phyloP scores from a whole-genome alignment of 1,140 invertebrate species.

The Archivesica marissinica region DNA sequence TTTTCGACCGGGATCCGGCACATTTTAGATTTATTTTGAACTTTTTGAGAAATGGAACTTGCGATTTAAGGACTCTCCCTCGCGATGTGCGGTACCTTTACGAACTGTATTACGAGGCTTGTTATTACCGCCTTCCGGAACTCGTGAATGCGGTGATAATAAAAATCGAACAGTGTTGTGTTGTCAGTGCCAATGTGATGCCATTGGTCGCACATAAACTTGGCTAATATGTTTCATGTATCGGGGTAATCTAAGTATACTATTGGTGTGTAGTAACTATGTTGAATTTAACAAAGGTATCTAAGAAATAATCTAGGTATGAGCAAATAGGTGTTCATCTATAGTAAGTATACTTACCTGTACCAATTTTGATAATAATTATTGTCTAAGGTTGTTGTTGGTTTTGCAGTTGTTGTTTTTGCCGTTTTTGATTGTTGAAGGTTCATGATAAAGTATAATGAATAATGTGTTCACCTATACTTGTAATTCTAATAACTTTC shows the following conservation, averaged over 20 bases:
- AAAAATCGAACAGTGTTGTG: slow-evolving; percentile 12
- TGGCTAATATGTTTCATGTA: neutral
- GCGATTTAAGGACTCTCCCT: neutral
- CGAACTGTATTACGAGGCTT: neutral
- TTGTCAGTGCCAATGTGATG: neutral
- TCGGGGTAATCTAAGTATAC: neutral
- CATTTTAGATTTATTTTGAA: neutral
- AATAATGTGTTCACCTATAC: neutral
- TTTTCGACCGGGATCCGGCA: neutral
- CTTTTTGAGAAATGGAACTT: neutral
- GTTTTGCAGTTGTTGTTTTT: neutral
- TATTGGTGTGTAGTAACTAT: neutral
- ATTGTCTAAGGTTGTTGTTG: neutral
- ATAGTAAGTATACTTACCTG: too few relatives aligned
- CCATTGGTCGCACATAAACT: neutral
- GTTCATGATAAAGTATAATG: neutral
- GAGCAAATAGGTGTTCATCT: too few relatives aligned
- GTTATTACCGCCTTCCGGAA: neutral
- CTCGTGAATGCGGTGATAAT: neutral
- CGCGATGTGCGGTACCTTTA: neutral
- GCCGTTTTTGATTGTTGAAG: neutral
- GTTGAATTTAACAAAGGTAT: neutral
- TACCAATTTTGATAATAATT: too few relatives aligned
- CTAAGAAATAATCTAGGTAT: neutral
- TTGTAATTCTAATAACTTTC: neutral